Evolutionary conservation across 2,888 invertebrate species (phyloP), one percentile per base, ranked within the genome.

Genomic region (Branchipolynoe longqiensis): DNA sequence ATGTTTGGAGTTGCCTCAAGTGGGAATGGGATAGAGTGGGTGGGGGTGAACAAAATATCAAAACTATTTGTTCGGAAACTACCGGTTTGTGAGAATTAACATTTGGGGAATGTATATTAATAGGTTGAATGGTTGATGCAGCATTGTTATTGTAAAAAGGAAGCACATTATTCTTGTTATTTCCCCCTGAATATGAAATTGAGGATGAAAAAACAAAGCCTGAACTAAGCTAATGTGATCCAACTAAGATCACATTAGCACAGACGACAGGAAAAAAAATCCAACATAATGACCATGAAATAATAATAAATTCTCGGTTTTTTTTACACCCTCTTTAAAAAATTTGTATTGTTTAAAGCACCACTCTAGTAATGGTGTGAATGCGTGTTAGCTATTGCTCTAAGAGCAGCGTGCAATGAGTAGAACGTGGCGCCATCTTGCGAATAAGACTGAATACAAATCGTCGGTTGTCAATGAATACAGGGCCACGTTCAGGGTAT

Each of bases 311-410:
- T n/a, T n/a, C n/a, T 38, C 69, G 69, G 38, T 18, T 58, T 58
- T 69, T 38, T 69, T 38, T 69, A 36, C 38, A 36, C 18, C 18
- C 33, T 69, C 38, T 69, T 48, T 48, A 69, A n/a, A n/a, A n/a
- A n/a, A 69, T 38, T 69, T 69, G 28, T 28, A 0, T 69, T 69
- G 69, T 69, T 69, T 69, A 22, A 69, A 36, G 69, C 33, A 69
- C 69, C 69, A 36, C 14, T 69, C 36, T 69, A 69, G 69, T 33
- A 69, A 69, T 36, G 69, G 69, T 69, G 12, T 22, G 22, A 36
- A 69, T 69, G 69, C 69, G 69, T 69, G 33, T 69, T 69, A 78
- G 48, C 28, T 31, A 78, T 48, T 78, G 78, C 78, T 78, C 78
- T 48, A 28, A 78, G 78, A 78, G 78, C 78, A 54, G 78, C 25